Conservation (phyloP, 2,113 vertebrate genomes). For the Physeter macrocephalus region DNA sequence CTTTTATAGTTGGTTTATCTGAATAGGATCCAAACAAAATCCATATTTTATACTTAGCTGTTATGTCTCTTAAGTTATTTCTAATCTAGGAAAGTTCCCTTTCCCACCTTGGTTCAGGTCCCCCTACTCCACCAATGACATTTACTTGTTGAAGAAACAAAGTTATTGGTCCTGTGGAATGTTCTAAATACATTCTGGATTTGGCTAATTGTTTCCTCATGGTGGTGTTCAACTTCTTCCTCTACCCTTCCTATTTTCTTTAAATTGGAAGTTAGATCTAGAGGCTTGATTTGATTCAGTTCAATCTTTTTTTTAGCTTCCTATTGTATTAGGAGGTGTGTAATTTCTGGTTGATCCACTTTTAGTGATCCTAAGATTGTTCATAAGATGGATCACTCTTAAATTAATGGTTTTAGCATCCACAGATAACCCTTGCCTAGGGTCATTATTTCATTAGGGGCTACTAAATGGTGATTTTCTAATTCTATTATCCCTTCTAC, state of each 20-base stretch:
- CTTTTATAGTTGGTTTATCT: neutral
- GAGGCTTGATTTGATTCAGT: slow-evolving; percentile 4
- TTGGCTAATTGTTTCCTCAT: neutral
- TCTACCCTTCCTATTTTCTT: slow-evolving; percentile 22
- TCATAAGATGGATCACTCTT: neutral
- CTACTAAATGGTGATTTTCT: neutral
- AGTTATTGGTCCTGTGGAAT: neutral
- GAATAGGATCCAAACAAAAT: neutral
- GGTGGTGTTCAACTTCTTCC: neutral
- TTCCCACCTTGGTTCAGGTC: neutral
- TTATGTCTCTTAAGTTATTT: neutral
- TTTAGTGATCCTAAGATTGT: slow-evolving; percentile 1
- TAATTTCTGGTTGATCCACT: slow-evolving; percentile 3
- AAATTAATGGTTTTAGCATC: slow-evolving; percentile 18
- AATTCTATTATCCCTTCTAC: neutral
- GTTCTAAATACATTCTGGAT: neutral
- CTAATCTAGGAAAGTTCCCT: neutral
- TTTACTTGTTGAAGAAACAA: slow-evolving; percentile 18
- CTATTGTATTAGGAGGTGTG: neutral
- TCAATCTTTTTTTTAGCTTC: slow-evolving; percentile 22
- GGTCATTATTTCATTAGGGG: neutral
- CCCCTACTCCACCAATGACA: neutral
- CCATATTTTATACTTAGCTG: neutral
- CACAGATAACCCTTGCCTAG: neutral
- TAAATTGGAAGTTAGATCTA: slow-evolving; percentile 38